Base-by-base conservation (phyloP, 2,888 invertebrate genomes). In the Hipparchia sbordonii region DNA sequence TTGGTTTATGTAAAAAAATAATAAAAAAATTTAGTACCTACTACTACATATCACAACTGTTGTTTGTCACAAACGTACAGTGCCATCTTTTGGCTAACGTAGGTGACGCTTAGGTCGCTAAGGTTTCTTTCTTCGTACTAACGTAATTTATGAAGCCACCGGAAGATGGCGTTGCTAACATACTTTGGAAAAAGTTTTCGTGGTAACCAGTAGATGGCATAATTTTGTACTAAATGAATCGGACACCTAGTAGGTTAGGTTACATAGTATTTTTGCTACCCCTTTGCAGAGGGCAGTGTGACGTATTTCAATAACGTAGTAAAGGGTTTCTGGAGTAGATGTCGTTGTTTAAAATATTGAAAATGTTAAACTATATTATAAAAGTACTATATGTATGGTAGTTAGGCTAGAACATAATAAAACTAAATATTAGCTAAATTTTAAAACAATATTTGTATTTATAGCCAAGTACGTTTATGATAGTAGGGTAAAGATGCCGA, bases 81-180 rank as follows among this genome's bases (percentile, higher is more conserved):
- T 85, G 91, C 90, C 91, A 89, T 89, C 91, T 91, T 72, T 84
- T 80, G 80, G 71, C 77, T 59, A 77, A 70, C 72, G 61, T 69
- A 73, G 10, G 39, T 48, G 59, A 12, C 45, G 56, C 67, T 13
- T 72, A 59, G 51, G 4, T 2, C 54, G 10, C 23, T n/a, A 8
- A 13, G 13, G 9, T 39, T 10, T 1, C 12, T 48, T 6, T 39
- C 10, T 13, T n/a, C 10, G 6, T n/a, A 57, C 39, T 67, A 0
- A 52, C 59, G 56, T 71, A 69, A 10, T 72, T 72, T 9, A 61
- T 7, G 23, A 46, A 68, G 5, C 10, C n/a, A 33, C 8, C 61
- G 74, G n/a, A 69, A 81, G 81, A 77, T 79, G 80, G 80, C 82
- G 79, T 45, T 73, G 68, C 33, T 52, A 13, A 45, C 45, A 45